phyloP scores from a whole-genome alignment of 2,797 vertebrate species.

The Hippocampus kuda region DNA sequence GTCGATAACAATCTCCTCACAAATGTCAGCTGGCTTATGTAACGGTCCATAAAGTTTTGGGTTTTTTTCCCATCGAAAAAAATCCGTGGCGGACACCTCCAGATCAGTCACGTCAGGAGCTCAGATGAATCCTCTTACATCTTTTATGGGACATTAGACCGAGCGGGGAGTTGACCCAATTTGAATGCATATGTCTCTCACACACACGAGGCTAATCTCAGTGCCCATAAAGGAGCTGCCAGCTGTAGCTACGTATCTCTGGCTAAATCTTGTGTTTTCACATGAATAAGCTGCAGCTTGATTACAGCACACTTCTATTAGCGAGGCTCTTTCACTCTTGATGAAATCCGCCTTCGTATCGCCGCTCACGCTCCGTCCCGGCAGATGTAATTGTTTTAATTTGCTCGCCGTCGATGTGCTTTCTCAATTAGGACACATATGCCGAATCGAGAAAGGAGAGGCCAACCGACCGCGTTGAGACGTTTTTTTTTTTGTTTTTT shows the following conservation, averaged over 20 bases:
- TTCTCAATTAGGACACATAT: constrained; percentile 48
- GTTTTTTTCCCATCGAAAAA: constrained; percentile 39
- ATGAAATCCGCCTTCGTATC: constrained; percentile 40
- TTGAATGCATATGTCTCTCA: constrained; percentile 49
- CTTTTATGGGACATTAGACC: constrained; percentile 64
- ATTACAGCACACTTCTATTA: constrained; percentile 45
- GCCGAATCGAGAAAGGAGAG: constrained; percentile 1
- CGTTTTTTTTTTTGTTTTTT: constrained; percentile 4
- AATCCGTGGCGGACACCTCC: constrained; percentile 51
- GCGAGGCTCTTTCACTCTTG: constrained; percentile 41
- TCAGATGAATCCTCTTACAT: constrained; percentile 40
- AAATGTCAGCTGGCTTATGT: constrained; percentile 52
- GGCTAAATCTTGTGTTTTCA: constrained; percentile 53
- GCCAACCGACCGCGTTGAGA: neutral
- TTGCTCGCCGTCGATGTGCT: constrained; percentile 46
- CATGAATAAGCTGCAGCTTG: constrained; percentile 53
- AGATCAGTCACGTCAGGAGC: constrained; percentile 54
- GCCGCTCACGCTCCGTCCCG: constrained; percentile 42
- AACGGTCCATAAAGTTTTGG: constrained; percentile 54
- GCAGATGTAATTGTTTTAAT: constrained; percentile 66
- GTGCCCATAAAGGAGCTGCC: constrained; percentile 25
- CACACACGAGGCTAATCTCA: constrained; percentile 24
- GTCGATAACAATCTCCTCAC: constrained; percentile 16
- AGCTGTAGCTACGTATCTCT: constrained; percentile 50
- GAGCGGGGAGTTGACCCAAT: constrained; percentile 58